Evolutionary conservation across 2,888 invertebrate genomes (phyloP), one percentile per base, ranked within the genome.

Genomic region (Choreutis nemorana): DNA sequence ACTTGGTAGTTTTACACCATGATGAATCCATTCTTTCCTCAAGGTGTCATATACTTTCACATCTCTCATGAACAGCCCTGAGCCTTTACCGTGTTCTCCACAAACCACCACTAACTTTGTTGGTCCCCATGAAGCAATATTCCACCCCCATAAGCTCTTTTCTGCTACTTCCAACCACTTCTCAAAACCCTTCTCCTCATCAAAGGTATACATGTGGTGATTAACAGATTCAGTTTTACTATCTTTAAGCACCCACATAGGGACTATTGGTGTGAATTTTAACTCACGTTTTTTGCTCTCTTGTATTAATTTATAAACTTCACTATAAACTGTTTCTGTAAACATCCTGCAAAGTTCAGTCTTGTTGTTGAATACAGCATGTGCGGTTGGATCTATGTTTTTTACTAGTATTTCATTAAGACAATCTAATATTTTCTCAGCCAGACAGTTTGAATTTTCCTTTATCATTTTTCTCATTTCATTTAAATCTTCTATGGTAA

Each of bases 81-180:
- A 61, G 1, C 77, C 77, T 39, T 63, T 47, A 0, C 67, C 70
- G 44, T 52, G 45, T 35, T 78, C 77, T 3, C 78, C 78, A 26
- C 75, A 55, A 2, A 66, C 67, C 13, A 71, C 43, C 0, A 75
- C 57, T 11, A 77, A 34, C 35, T 56, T 71, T 3, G 55, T 58
- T 5, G 53, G 40, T 2, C 70, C 66, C 71, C 72, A 77, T 2
- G 55, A 40, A 0, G 53, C 45, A n/a, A 70, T 39, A 44, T 50
- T 67, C 73, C 73, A 77, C 2, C 78, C 78, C 78, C 78, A 78
- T 20, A 73, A 41, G 31, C 54, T 49, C 16, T 55, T 61, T n/a
- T 70, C 63, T 2, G 57, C 55, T 2, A 75, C 55, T 40, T 72
- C 63, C 18, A 75, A 31, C 65, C 66, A 77, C 21, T 55, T 46